Base-by-base conservation (phyloP, 2,797 vertebrate genomes). In the Eurystomus glaucurus region DNA sequence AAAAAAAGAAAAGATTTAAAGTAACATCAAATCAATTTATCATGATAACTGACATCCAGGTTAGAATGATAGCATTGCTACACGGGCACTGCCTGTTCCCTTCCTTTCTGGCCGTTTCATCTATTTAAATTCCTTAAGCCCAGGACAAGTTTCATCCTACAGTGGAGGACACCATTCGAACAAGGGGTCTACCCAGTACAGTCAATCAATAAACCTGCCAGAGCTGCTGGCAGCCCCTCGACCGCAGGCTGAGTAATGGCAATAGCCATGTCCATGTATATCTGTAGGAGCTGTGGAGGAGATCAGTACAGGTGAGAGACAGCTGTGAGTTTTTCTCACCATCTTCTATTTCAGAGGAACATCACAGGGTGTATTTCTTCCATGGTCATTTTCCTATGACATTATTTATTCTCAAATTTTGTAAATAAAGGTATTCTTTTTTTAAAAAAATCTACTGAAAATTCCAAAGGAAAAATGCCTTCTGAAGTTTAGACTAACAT, bases 211-310 rank as follows among this genome's bases (percentile, higher is more conserved):
- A 8, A 13, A 69, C 3, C 45, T 39, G 35, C 39, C 23, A 20
- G 51, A 51, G 55, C 19, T 37, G 25, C 2, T 7, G 70, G 45
- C 57, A 71, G 62, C 62, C 29, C 31, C 1, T 1, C 1, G 8
- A 21, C 18, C 17, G 0, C 46, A 15, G 74, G 70, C 51, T 51
- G 37, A 31, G 37, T 4, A 16, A 37, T 33, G 60, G 81, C 14
- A 33, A 11, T 3, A 50, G 11, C 22, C 54, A 1, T 0, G 11
- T 3, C 90, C 79, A 4, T 0, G 0, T 2, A 37, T 18, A 41
- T 26, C 37, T 19, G 1, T 0, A 11, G 71, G 52, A 68, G 43
- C 62, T 2, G 6, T 4, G 29, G 35, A 35, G 37, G 43, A 50
- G 28, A 20, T 2, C 1, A 1, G 28, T 6, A 51, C 14, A 29